These are phyloP conservation scores for Solea senegalensis DNA, from an alignment of 2,113 vertebrate species.

Conservation along the genomic window DNA sequence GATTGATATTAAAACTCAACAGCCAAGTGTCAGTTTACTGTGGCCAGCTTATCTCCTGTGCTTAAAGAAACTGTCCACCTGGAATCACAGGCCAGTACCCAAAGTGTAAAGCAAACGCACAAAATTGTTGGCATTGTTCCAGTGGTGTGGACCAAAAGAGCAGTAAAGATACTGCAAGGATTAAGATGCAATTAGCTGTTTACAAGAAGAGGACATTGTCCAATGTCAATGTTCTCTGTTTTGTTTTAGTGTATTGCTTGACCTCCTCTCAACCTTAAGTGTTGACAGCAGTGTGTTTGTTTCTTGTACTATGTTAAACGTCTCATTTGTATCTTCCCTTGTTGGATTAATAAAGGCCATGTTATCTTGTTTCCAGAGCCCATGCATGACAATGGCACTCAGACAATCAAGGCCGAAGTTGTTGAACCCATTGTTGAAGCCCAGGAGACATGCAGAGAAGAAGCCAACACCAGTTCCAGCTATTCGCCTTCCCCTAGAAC, in stretches of 20 bases:
- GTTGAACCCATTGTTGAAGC: slow-evolving; percentile 82
- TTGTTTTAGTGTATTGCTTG: background rate
- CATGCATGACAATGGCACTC: slow-evolving; percentile 86
- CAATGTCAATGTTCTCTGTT: background rate
- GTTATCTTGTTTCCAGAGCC: slow-evolving; percentile 74
- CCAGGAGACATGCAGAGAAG: slow-evolving; percentile 82
- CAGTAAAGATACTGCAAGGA: background rate
- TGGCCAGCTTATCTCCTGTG: slow-evolving; percentile 73
- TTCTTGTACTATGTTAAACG: slow-evolving; percentile 2
- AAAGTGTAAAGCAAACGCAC: slow-evolving; percentile 17
- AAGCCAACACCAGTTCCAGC: slow-evolving; percentile 86
- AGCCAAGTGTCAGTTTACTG: slow-evolving; percentile 76
- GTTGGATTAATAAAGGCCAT: background rate
- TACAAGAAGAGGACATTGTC: background rate
- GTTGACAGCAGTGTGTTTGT: background rate
- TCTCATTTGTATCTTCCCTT: slow-evolving; percentile 22
- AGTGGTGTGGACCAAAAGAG: background rate
- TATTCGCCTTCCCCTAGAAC: slow-evolving; percentile 83
- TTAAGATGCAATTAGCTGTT: background rate
- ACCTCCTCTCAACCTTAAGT: background rate
- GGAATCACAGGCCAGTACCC: slow-evolving; percentile 28
- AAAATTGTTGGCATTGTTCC: slow-evolving; percentile 4
- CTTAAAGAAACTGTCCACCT: slow-evolving; percentile 73
- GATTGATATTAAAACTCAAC: slow-evolving; percentile 81
- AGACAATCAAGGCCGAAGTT: slow-evolving; percentile 87